Evolutionary conservation across 2,888 invertebrate genomes (phyloP).

Genomic region (Synanthedon andrenaeformis): DNA sequence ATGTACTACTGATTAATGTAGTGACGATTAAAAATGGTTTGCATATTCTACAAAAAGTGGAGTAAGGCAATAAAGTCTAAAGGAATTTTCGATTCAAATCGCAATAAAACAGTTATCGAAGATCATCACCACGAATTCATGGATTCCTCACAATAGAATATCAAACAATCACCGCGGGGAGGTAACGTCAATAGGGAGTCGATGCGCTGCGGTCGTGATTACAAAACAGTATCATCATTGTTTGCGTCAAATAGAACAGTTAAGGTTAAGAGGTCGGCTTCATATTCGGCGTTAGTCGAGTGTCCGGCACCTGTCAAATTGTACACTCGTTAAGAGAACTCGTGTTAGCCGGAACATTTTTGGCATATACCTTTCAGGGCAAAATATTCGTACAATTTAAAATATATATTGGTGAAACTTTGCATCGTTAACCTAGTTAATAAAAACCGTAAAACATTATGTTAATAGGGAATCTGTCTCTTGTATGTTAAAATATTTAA

Average conservation of each 20-base stretch:
- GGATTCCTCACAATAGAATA: not conserved
- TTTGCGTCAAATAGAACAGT: conserved; percentile 21
- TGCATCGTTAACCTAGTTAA: too few relatives aligned
- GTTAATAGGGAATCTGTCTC: too few relatives aligned
- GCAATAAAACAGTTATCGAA: not conserved
- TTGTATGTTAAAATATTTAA: too few relatives aligned
- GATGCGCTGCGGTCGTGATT: conserved; percentile 12
- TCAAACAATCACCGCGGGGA: not conserved
- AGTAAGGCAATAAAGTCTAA: too few relatives aligned
- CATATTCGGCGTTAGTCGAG: conserved; percentile 13
- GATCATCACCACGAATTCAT: not conserved
- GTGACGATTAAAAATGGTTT: too few relatives aligned
- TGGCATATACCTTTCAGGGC: too few relatives aligned
- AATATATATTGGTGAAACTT: too few relatives aligned
- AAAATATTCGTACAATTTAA: too few relatives aligned
- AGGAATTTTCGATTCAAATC: too few relatives aligned
- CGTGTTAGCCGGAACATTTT: not conserved
- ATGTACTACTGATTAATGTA: too few relatives aligned
- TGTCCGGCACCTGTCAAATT: conserved; percentile 26
- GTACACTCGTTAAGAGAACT: conserved; percentile 1
- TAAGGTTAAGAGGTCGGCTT: conserved; percentile 18
- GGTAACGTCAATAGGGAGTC: not conserved
- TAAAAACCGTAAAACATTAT: too few relatives aligned
- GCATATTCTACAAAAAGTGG: too few relatives aligned
- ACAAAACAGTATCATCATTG: conserved; percentile 24